Base-by-base conservation (phyloP, 2,113 vertebrate species). In the Carlito syrichta region DNA sequence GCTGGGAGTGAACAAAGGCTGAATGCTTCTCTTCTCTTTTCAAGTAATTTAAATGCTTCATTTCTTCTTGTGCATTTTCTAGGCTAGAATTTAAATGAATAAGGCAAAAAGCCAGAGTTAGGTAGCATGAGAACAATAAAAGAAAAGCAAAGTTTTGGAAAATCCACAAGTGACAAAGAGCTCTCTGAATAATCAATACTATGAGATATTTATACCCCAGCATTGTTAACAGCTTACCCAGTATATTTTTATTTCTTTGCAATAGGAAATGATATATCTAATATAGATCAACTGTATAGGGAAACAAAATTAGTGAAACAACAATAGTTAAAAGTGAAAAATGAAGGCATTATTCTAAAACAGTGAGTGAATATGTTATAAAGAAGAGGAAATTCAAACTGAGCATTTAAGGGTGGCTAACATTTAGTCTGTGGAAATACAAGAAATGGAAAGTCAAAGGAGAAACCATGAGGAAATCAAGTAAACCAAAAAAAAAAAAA, bases 21-120 rank as follows among this genome's bases (percentile, higher is more conserved):
- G 89, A 97, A 96, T 90, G 88, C 45, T 91, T 97, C 98, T 96
- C 82, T 94, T 96, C 86, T 98, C 95, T 97, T 94, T 93, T 86
- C 52, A 92, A 90, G 58, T 78, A 82, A 89, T 97, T 93, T 96
- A 82, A 98, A 94, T 81, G 43, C 62, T 2, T 14, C 86, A 74
- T 95, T 97, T 92, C 82, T 71, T 86, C 71, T 52, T 89, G 32
- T 40, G 45, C 9, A 77, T 52, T 93, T 90, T 77, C 86, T 81
- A 95, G 79, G 20, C 50, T 73, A 79, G 40, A 94, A 92, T 88
- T 88, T 69, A 86, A 96, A 79, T 38, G 48, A 88, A 50, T 27
- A 52, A 90, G 56, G 76, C 69, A 94, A 82, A 89, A 91, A 83
- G 38, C 23, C 73, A 63, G 16, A 93, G 40, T 83, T 76, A 71